phyloP scores from a whole-genome alignment of 2,797 vertebrate species.

The Acanthurus tractus region DNA sequence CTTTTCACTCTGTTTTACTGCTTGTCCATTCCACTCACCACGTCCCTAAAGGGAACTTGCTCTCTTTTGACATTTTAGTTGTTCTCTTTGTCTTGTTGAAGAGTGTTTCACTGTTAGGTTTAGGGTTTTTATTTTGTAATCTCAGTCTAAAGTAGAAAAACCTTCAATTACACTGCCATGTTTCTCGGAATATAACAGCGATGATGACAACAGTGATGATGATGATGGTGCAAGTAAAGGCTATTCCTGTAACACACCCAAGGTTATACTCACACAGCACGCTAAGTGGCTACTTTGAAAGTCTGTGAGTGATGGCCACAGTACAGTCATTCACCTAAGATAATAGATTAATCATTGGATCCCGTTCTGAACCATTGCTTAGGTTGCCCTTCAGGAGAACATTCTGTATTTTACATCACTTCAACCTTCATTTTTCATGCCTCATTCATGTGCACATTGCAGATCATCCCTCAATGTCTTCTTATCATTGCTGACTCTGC shows the following conservation, averaged over 20 bases:
- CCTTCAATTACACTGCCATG: conserved; percentile 9
- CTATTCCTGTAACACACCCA: conserved; percentile 54
- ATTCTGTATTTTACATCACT: conserved; percentile 41
- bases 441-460: conserved; percentile 65
- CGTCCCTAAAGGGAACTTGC: conserved; percentile 36
- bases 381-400: conserved; percentile 56
- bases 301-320: conserved; percentile 57
- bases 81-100: conserved; percentile 38
- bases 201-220: conserved; percentile 32
- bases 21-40: conserved; percentile 50
- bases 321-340: conserved; percentile 55
- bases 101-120: conserved; percentile 27
- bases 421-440: conserved; percentile 60
- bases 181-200: conserved; percentile 7
- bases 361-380: conserved; percentile 17
- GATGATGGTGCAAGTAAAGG: conserved; percentile 41
- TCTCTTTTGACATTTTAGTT: conserved; percentile 47
- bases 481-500: conserved; percentile 73
- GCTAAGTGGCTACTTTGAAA: conserved; percentile 54
- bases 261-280: conserved; percentile 63
- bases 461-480: conserved; percentile 64
- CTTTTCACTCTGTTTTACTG: conserved; percentile 27
- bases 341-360: conserved; percentile 61
- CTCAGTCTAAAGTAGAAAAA: conserved; percentile 19
- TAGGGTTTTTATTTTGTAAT: background rate